Conservation (phyloP, 2,113 vertebrate genomes). For the Mus spicilegus region DNA sequence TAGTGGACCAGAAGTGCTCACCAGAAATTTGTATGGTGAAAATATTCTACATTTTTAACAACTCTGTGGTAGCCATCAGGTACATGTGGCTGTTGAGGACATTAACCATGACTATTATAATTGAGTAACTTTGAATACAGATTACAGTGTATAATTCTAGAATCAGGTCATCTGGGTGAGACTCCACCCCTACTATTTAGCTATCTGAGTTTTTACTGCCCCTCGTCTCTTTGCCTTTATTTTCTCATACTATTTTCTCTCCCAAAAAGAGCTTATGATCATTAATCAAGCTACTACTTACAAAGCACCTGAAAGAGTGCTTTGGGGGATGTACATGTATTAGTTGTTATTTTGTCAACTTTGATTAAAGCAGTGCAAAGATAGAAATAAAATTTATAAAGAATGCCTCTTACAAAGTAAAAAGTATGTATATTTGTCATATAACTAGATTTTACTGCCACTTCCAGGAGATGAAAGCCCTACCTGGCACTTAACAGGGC, state of each 20-base stretch:
- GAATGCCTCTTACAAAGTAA: neutral
- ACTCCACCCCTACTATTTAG: neutral
- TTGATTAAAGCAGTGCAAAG: neutral
- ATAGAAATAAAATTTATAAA: neutral
- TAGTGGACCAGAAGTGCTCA: neutral
- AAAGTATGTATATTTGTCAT: neutral
- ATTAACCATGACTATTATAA: neutral
- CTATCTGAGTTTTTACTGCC: neutral
- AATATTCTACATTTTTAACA: neutral
- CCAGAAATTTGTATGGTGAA: neutral
- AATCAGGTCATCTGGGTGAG: neutral
- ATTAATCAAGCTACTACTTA: neutral
- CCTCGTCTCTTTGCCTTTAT: neutral
- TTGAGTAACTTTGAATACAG: neutral
- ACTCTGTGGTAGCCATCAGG: neutral
- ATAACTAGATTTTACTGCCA: neutral
- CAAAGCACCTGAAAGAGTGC: neutral
- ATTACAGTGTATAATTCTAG: neutral
- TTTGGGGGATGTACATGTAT: neutral
- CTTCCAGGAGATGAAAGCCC: neutral
- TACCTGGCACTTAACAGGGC: neutral
- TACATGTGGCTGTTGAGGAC: neutral
- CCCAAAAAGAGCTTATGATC: neutral
- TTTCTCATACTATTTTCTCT: neutral
- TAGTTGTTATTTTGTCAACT: neutral